These are phyloP conservation scores for Sinonovacula constricta DNA, from an alignment of 1,140 invertebrate genomes.

Conservation along the genomic window DNA sequence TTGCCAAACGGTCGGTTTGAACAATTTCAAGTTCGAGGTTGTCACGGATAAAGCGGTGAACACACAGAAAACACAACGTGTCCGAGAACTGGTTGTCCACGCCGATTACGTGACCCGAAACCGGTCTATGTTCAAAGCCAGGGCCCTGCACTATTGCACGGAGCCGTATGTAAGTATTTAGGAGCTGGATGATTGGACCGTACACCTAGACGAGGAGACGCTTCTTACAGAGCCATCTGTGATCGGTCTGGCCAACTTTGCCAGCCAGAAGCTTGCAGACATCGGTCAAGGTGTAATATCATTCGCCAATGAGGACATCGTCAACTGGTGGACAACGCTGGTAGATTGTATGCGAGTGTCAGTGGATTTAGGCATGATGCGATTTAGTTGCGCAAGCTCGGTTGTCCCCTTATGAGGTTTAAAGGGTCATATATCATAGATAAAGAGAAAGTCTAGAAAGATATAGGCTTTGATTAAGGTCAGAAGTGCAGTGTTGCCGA, in stretches of 20 bases:
- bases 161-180: constrained; percentile 92
- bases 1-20: constrained; percentile 92
- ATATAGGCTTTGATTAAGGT: constrained; percentile 96
- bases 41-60: constrained; percentile 94
- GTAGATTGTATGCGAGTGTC: constrained; percentile 96
- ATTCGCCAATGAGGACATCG: constrained; percentile 93
- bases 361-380: constrained; percentile 94
- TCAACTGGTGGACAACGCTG: constrained; percentile 97
- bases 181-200: constrained; percentile 95
- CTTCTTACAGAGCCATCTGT: constrained; percentile 93
- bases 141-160: constrained; percentile 96
- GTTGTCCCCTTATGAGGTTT: constrained; percentile 97
- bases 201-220: constrained; percentile 98
- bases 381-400: constrained; percentile 94
- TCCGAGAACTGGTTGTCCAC: constrained; percentile 93
- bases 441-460: constrained; percentile 90
- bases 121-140: constrained; percentile 95
- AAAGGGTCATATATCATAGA: constrained; percentile 85
- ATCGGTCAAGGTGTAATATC: constrained; percentile 91
- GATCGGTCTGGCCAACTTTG: constrained; percentile 95
- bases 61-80: constrained; percentile 82
- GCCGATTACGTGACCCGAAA: constrained; percentile 90
- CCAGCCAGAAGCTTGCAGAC: constrained; percentile 89
- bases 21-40: constrained; percentile 98
- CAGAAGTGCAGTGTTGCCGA: constrained; percentile 97